Evolutionary conservation across 2,113 vertebrate genomes (phyloP).

Genomic region (human): DNA sequence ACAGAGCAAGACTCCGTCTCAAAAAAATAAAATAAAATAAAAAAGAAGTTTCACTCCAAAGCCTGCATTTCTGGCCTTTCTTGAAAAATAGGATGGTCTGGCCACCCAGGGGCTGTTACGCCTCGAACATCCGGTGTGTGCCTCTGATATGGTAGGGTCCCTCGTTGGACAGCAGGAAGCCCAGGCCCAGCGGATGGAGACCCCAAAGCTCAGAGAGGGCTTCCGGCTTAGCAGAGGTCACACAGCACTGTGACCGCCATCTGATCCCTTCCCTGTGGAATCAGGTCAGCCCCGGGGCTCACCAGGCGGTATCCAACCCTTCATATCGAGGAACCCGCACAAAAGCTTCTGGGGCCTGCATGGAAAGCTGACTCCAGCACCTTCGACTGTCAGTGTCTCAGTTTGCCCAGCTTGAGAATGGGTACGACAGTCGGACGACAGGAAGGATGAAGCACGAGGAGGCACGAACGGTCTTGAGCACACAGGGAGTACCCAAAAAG

Average conservation of each 20-base stretch:
- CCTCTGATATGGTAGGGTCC: not conserved
- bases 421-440: not conserved
- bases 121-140: not conserved
- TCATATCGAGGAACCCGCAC: too few species aligned
- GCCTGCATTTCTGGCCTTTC: not conserved
- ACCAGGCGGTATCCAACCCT: not conserved
- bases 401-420: not conserved
- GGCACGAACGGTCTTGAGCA: too few species aligned
- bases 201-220: not conserved
- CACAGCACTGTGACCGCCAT: not conserved
- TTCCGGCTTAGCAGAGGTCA: not conserved
- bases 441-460: too few species aligned
- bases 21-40: too few species aligned
- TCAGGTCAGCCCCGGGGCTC: not conserved
- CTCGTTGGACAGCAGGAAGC: not conserved
- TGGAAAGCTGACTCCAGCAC: rapidly evolving
- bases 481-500: not conserved
- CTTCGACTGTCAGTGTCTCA: not conserved
- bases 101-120: not conserved
- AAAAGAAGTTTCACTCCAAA: not conserved
- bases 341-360: not conserved
- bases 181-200: rapidly evolving
- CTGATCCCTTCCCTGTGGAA: not conserved
- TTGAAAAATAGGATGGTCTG: too few species aligned
- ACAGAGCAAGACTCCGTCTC: too few species aligned